phyloP scores from a whole-genome alignment of 2,113 vertebrate species.

The Alethe diademata region DNA sequence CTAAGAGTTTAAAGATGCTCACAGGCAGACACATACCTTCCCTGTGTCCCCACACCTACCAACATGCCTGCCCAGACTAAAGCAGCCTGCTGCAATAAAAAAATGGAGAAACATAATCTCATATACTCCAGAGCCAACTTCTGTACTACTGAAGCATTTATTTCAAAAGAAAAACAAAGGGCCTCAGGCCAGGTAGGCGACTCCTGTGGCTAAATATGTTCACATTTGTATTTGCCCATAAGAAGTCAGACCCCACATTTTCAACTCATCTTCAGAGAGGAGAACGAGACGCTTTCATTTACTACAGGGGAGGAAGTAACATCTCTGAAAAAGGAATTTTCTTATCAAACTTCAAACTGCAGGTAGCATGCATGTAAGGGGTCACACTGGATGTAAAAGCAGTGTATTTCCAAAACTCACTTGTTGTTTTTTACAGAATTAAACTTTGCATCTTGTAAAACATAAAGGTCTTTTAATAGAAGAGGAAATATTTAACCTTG shows the following conservation, averaged over 20 bases:
- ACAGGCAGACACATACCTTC: neutral
- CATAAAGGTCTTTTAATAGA: neutral
- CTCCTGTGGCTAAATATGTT: neutral
- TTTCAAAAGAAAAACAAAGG: neutral
- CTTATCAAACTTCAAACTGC: conserved; percentile 2
- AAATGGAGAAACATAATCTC: neutral
- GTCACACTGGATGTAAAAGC: neutral
- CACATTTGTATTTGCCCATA: neutral
- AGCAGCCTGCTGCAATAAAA: neutral
- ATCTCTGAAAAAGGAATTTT: conserved; percentile 31
- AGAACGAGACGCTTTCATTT: conserved; percentile 1
- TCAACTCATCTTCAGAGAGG: neutral
- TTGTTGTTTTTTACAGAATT: neutral
- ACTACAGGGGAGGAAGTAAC: neutral
- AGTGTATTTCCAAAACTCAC: neutral
- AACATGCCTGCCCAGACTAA: neutral
- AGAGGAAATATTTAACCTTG: conserved; percentile 17
- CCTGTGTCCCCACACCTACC: neutral
- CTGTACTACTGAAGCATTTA: neutral
- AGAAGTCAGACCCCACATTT: neutral
- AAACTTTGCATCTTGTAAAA: neutral
- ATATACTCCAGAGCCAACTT: neutral
- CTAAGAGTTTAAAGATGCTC: neutral
- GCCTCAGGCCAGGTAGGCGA: neutral
- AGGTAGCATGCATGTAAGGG: neutral